Percentiles rank a stretch among this genome's conserved stretches.
phyloP scores from a whole-genome alignment of 2,888 invertebrate genomes.

The Andrena camellia region DNA sequence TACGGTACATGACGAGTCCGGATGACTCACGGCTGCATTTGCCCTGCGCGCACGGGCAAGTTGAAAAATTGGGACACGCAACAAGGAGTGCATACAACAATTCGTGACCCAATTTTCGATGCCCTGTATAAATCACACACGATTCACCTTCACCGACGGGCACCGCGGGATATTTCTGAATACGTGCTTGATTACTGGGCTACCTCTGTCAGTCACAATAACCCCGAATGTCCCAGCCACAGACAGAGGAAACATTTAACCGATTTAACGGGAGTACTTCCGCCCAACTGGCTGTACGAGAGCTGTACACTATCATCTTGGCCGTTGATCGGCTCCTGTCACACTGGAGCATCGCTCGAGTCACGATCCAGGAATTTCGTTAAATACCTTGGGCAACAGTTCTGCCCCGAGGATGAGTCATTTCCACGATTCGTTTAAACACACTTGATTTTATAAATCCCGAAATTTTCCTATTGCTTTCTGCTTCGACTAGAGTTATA shows the following conservation, averaged over 20 bases:
- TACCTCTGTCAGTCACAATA: slow-evolving; percentile 43
- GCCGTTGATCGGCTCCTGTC: slow-evolving; percentile 38
- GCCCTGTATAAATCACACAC: slow-evolving; percentile 18
- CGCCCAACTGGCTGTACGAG: slow-evolving; percentile 37
- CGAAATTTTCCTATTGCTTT: background rate
- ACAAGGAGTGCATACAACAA: slow-evolving; percentile 54
- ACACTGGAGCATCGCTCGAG: slow-evolving; percentile 6
- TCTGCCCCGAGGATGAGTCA: no score
- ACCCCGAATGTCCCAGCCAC: slow-evolving; percentile 36
- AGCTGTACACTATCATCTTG: slow-evolving; percentile 46
- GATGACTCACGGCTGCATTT: slow-evolving; percentile 59
- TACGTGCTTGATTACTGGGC: slow-evolving; percentile 29
- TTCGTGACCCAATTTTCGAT: slow-evolving; percentile 59
- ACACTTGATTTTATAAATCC: background rate
- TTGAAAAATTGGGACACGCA: slow-evolving; percentile 65
- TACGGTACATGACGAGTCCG: background rate
- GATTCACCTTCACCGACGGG: slow-evolving; percentile 21
- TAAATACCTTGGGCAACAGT: background rate
- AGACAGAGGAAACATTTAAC: slow-evolving; percentile 62
- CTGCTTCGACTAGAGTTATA: background rate
- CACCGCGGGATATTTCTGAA: slow-evolving; percentile 28
- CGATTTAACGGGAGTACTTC: slow-evolving; percentile 64
- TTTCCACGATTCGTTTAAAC: background rate
- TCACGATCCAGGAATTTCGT: slow-evolving; percentile 32
- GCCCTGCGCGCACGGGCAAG: slow-evolving; percentile 27